These are phyloP conservation scores for Sebastes kiyomatsui DNA, from an alignment of 2,797 vertebrate species.

Conservation along the genomic window DNA sequence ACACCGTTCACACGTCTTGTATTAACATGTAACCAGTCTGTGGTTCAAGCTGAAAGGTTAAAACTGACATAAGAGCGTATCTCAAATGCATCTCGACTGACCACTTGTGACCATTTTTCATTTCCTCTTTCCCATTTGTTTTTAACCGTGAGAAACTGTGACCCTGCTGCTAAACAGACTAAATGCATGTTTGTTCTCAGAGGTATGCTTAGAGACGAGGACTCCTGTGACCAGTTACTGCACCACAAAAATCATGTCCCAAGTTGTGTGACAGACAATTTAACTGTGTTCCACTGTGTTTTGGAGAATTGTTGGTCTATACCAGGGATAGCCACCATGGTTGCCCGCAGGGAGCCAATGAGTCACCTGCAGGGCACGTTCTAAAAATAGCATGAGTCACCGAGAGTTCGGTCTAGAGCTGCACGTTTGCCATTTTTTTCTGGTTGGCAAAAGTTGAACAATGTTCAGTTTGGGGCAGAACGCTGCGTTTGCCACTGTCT, in stretches of 20 bases:
- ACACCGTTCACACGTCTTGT: background rate
- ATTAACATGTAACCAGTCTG: background rate
- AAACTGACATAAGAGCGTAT: background rate
- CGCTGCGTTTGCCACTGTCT: background rate
- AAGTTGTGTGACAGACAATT: background rate
- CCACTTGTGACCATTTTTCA: background rate
- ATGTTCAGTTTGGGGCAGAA: background rate
- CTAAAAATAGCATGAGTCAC: too few relatives aligned
- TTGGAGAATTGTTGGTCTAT: background rate
- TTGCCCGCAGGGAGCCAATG: too few relatives aligned
- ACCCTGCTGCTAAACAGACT: background rate
- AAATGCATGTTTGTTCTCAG: background rate
- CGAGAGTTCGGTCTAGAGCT: fast-evolving
- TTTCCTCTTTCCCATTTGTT: background rate
- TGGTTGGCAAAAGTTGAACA: background rate
- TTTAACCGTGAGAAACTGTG: constrained; percentile 4
- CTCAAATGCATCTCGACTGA: background rate
- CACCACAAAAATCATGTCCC: background rate
- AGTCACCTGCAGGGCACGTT: too few relatives aligned
- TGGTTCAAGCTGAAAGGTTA: background rate
- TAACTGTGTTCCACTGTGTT: background rate
- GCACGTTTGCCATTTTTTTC: too few relatives aligned
- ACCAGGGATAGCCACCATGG: background rate
- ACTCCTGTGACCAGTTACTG: background rate
- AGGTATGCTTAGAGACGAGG: background rate